A percentile compares a stretch with the other conserved stretches of the same genome.
Evolutionary conservation across 1,140 invertebrate genomes (phyloP).

Genomic region (Cydia strobilella): DNA sequence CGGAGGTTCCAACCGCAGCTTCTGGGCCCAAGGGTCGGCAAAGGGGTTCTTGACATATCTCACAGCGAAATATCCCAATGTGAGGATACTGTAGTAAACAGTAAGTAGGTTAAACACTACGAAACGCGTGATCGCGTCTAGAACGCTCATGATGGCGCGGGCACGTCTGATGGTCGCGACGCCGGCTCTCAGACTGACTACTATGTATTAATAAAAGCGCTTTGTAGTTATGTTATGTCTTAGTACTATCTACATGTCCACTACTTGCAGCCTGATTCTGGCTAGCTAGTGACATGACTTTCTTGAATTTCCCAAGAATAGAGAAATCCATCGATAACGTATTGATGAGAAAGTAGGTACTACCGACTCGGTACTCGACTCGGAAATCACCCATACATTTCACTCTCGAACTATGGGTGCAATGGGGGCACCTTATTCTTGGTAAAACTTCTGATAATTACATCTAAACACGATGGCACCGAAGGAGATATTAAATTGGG

Average conservation of each 20-base stretch:
- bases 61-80: constrained; percentile 36
- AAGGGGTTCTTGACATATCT: constrained; percentile 63
- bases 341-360: no score
- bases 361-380: no score
- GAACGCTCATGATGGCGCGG: constrained; percentile 45
- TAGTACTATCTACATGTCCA: neutral
- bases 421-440: no score
- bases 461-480: no score
- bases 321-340: no score
- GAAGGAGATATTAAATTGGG: no score
- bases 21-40: constrained; percentile 49
- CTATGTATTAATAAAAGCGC: neutral
- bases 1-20: constrained; percentile 57
- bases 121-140: constrained; percentile 44
- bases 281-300: no score
- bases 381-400: no score
- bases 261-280: no score
- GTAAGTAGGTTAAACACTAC: constrained; percentile 50
- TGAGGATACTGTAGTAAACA: constrained; percentile 43
- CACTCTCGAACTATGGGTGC: no score
- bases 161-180: neutral
- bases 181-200: neutral
- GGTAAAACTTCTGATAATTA: no score
- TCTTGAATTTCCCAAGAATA: no score
- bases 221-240: neutral